Conservation (phyloP, 2,797 vertebrate genomes). For the Chaenodraco wilsoni region DNA sequence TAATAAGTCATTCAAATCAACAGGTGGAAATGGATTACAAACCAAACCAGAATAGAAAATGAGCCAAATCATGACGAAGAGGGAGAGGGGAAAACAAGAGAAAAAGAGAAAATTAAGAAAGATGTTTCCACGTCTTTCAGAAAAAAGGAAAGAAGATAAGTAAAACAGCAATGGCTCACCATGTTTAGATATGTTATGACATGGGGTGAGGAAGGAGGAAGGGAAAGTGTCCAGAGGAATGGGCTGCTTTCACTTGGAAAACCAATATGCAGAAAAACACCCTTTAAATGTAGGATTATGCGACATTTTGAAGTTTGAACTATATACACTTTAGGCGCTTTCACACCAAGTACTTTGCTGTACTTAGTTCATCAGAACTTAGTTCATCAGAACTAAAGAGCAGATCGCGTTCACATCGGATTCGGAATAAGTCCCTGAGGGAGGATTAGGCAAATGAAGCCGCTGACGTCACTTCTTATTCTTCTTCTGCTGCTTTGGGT, state of each 20-base stretch:
- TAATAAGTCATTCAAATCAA: conserved; percentile 3
- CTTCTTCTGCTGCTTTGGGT: too few relatives aligned
- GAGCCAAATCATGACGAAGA: conserved; percentile 37
- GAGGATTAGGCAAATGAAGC: too few relatives aligned
- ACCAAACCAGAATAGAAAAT: conserved; percentile 72
- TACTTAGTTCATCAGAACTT: too few relatives aligned
- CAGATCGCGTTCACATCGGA: too few relatives aligned
- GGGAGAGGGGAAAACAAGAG: conserved; percentile 80
- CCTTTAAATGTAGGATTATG: conserved; percentile 16
- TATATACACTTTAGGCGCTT: neutral
- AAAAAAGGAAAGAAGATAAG: conserved; percentile 83
- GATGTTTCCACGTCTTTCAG: conserved; percentile 80
- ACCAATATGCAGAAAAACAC: conserved; percentile 17
- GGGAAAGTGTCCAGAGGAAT: conserved; percentile 57
- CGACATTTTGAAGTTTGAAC: neutral
- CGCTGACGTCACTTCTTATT: too few relatives aligned
- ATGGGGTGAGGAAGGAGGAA: conserved; percentile 47
- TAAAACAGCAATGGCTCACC: conserved; percentile 84
- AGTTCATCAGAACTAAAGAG: too few relatives aligned
- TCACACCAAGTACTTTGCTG: too few relatives aligned
- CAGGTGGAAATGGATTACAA: conserved; percentile 63
- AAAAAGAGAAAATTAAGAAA: conserved; percentile 92
- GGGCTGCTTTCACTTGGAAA: neutral
- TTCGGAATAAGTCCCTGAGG: too few relatives aligned
- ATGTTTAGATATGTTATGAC: conserved; percentile 79